Percentiles rank a stretch among this genome's conserved stretches.
phyloP scores from a whole-genome alignment of 2,888 invertebrate genomes.

The Caenorhabditis drosophilae region DNA sequence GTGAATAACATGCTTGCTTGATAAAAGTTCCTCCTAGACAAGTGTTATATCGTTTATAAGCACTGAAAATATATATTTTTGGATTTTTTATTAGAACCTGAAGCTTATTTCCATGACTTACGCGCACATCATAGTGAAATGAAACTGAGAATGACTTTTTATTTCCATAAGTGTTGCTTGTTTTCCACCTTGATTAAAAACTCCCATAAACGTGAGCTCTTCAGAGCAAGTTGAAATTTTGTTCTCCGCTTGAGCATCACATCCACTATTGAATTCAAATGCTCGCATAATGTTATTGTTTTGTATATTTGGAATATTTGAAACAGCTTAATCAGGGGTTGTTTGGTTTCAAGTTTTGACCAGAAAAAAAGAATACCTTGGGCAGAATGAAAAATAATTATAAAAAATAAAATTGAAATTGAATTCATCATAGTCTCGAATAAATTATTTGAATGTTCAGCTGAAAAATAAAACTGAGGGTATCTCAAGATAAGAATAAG shows the following conservation, averaged over 20 bases:
- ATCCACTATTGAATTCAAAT: constrained; percentile 23
- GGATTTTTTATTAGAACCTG: not conserved
- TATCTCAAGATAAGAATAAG: not conserved
- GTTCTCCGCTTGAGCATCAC: constrained; percentile 37
- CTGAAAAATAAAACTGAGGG: no score
- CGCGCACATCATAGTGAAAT: constrained; percentile 53
- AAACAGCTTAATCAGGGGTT: no score
- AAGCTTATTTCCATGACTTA: constrained; percentile 13
- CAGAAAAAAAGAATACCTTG: no score
- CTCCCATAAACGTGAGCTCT: constrained; percentile 42
- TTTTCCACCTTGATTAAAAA: constrained; percentile 31
- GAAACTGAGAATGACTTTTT: constrained; percentile 43
- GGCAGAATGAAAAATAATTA: constrained; percentile 10
- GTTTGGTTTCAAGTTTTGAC: no score
- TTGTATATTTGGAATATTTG: no score
- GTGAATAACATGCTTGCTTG: constrained; percentile 48
- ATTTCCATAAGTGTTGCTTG: constrained; percentile 40
- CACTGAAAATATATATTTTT: constrained; percentile 47
- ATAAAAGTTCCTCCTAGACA: constrained; percentile 48
- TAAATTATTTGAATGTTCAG: no score
- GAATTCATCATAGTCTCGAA: no score
- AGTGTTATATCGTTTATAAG: constrained; percentile 50
- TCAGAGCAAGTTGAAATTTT: constrained; percentile 42
- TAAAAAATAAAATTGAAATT: not conserved
- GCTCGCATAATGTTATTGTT: constrained; percentile 33